phyloP scores from a whole-genome alignment of 2,797 vertebrate genomes.

The Hybognathus amarus region DNA sequence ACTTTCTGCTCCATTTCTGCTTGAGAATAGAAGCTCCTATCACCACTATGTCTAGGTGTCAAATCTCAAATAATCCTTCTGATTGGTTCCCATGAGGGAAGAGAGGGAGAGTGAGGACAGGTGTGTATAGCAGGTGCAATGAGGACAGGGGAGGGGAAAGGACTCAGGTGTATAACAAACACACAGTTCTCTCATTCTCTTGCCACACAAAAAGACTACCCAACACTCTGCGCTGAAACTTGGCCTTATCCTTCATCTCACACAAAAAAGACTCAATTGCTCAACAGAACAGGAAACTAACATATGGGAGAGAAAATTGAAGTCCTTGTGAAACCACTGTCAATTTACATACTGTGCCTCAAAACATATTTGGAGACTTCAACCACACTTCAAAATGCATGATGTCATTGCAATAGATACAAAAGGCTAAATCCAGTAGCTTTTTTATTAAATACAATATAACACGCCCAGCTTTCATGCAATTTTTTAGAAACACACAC shows the following conservation, averaged over 20 bases:
- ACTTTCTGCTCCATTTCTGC: slow-evolving; percentile 7
- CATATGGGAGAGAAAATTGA: background rate
- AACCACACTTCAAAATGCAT: background rate
- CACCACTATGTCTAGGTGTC: slow-evolving; percentile 48
- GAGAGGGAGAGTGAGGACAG: slow-evolving; percentile 44
- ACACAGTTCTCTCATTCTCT: slow-evolving; percentile 30
- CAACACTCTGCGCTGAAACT: slow-evolving; percentile 41
- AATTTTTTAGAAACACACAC: background rate
- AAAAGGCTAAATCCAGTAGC: background rate
- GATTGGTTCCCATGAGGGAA: slow-evolving; percentile 28
- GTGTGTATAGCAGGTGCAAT: slow-evolving; percentile 57
- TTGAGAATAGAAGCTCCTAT: slow-evolving; percentile 32
- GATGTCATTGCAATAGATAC: background rate
- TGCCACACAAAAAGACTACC: slow-evolving; percentile 24
- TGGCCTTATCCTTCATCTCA: slow-evolving; percentile 49
- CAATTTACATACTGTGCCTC: slow-evolving; percentile 5
- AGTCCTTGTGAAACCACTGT: background rate
- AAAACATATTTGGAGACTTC: slow-evolving; percentile 1
- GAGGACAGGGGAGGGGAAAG: slow-evolving; percentile 32
- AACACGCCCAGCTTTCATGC: background rate
- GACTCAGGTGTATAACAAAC: slow-evolving; percentile 58
- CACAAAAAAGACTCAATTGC: background rate
- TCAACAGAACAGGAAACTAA: slow-evolving; percentile 1
- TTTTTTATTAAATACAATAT: background rate
- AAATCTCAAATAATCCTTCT: slow-evolving; percentile 47